phyloP scores from a whole-genome alignment of 2,797 vertebrate species.

The Dermochelys coriacea region DNA sequence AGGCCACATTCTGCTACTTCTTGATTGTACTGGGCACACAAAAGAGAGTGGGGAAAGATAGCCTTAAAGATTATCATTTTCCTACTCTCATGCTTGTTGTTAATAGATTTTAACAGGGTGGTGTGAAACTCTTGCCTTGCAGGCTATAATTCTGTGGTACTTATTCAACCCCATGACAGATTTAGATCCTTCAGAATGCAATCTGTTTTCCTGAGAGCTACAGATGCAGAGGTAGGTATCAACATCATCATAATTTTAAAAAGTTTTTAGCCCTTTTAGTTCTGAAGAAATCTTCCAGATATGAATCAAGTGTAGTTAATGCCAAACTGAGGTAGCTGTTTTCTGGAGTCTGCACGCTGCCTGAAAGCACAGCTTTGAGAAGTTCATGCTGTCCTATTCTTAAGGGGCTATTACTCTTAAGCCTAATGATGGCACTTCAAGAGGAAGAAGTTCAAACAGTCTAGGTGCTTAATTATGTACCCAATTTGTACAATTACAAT shows the following conservation, averaged over 20 bases:
- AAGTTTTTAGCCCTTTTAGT: not conserved
- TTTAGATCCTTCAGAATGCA: not conserved
- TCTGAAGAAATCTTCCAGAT: not conserved
- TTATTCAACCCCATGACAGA: not conserved
- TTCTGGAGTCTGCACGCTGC: not conserved
- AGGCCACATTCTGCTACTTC: not conserved
- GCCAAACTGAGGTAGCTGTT: not conserved
- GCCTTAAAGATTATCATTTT: not conserved
- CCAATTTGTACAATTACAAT: not conserved
- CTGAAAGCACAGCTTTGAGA: not conserved
- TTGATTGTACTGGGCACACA: not conserved
- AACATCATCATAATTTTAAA: not conserved
- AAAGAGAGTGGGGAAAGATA: not conserved
- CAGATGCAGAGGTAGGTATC: not conserved
- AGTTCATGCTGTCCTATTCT: not conserved
- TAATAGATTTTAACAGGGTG: not conserved
- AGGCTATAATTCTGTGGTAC: rapidly evolving
- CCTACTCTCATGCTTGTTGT: not conserved
- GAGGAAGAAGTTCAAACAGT: not conserved
- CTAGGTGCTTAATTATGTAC: not conserved
- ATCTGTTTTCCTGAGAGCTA: not conserved
- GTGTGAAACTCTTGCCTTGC: not conserved
- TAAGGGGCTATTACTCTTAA: not conserved
- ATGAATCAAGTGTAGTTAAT: not conserved
- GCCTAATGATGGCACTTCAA: not conserved